Base-by-base conservation (phyloP, 23 tunicate genomes). In the Ciona savignyi region DNA sequence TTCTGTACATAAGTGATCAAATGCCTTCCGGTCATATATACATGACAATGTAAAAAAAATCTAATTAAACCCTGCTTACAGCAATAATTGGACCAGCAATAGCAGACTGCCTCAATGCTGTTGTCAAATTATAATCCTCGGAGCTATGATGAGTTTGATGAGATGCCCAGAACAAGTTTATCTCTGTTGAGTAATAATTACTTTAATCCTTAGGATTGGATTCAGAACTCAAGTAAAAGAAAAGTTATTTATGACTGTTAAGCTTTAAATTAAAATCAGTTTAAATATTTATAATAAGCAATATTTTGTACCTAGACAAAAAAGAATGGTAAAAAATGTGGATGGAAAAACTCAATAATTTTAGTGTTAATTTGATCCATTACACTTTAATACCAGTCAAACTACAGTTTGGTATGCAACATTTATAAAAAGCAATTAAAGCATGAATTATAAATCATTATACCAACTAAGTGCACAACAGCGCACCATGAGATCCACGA, bases 71-170 rank as follows among this genome's bases (percentile, higher is more conserved):
- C 1, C 1, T 33, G 29, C 81, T 33, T 77, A 90, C 97, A 77
- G 70, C 34, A 19, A 88, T 79, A n/a, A 51, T 71, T 74, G 33
- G 75, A 27, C 67, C 68, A 29, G 83, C 89, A 34, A 83, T 26
- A 0, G 85, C 62, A 1, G 97, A 90, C 65, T 90, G 97, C 21
- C 97, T 71, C 63, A 88, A 56, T 1, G 99, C 99, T 9, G 99
- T 95, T 62, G 95, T 28, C 6, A 95, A 63, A 64, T 82, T 83
- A 76, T 95, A 95, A 71, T 95, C 99, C 70, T 95, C 99, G 28
- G 93, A 84, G 35, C 95, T 88, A 60, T 95, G 99, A 79, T 95
- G 99, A 32, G 97, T 90, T 48, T 90, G 97, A 49, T 90, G 97
- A 23, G 85, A 30, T 29, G 60, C 78, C 97, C 97, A 90, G 23